These are phyloP conservation scores for Synanthedon tipuliformis DNA, from an alignment of 2,888 invertebrate genomes.

Conservation along the genomic window DNA sequence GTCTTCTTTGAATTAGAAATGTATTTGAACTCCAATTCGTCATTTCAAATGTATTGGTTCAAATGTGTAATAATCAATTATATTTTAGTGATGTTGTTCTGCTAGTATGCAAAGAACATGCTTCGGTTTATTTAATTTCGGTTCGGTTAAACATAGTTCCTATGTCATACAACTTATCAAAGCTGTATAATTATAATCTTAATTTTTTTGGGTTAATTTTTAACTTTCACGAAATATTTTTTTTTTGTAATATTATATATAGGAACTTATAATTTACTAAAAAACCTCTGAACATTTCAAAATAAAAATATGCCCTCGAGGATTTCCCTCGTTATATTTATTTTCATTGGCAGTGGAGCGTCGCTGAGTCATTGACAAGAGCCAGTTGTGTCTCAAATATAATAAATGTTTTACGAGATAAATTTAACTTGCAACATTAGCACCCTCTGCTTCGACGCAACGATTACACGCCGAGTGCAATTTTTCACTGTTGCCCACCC, in stretches of 20 bases:
- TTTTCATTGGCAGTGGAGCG: constrained; percentile 15
- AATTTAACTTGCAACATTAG: constrained; percentile 60
- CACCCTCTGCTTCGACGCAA: constrained; percentile 52
- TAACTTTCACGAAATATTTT: too few species aligned
- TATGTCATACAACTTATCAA: too few species aligned
- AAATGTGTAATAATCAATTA: background rate
- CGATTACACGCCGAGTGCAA: constrained; percentile 55
- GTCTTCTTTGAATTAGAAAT: background rate
- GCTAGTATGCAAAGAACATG: too few species aligned
- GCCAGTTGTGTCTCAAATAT: constrained; percentile 25
- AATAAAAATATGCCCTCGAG: constrained; percentile 1
- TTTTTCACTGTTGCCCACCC: constrained; percentile 59
- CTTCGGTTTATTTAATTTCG: too few species aligned
- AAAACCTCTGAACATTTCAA: background rate
- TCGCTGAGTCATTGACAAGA: constrained; percentile 28
- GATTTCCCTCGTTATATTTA: constrained; percentile 19
- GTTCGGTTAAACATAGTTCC: too few species aligned
- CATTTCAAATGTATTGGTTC: background rate
- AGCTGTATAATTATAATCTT: too few species aligned
- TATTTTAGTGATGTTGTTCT: too few species aligned
- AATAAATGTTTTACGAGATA: constrained; percentile 59
- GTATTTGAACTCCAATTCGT: background rate
- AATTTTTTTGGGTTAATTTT: too few species aligned
- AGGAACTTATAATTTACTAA: background rate
- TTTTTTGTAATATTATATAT: background rate